Conservation (phyloP, 92 coral and sea anemone species). For the Heliopora coerulea region DNA sequence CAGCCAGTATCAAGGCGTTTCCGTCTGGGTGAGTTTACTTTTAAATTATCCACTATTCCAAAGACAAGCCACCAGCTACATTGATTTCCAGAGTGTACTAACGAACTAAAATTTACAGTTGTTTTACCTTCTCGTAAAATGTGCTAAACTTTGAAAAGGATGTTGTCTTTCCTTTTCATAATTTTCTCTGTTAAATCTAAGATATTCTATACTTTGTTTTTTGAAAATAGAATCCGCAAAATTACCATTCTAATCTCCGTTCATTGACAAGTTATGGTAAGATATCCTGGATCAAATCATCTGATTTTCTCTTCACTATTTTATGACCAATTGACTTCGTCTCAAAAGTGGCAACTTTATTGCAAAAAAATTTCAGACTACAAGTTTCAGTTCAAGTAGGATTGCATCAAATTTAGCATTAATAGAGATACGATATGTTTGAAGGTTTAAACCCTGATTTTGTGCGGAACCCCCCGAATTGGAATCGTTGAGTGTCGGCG, state of each 20-base stretch:
- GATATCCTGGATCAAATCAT: neutral
- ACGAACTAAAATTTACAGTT: too few relatives aligned
- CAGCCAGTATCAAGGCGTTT: neutral
- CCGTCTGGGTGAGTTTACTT: constrained; percentile 6
- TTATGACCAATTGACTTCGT: neutral
- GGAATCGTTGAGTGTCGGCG: too few relatives aligned
- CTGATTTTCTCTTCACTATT: neutral
- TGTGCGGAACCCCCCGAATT: too few relatives aligned
- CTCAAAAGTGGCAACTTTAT: too few relatives aligned
- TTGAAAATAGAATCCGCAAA: neutral
- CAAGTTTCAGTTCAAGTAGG: too few relatives aligned
- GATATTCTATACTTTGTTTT: neutral
- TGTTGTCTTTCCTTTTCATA: neutral
- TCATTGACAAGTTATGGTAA: neutral
- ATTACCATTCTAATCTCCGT: constrained; percentile 1
- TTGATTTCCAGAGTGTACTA: neutral
- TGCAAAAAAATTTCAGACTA: too few relatives aligned
- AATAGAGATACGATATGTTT: too few relatives aligned
- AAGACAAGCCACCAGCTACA: neutral
- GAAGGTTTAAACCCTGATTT: too few relatives aligned
- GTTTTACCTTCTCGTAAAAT: too few relatives aligned
- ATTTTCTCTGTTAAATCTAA: neutral
- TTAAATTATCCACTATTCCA: neutral
- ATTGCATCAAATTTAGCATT: too few relatives aligned
- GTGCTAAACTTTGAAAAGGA: too few relatives aligned